These are phyloP conservation scores for Mareca penelope DNA, from an alignment of 2,797 vertebrate genomes.

Conservation along the genomic window DNA sequence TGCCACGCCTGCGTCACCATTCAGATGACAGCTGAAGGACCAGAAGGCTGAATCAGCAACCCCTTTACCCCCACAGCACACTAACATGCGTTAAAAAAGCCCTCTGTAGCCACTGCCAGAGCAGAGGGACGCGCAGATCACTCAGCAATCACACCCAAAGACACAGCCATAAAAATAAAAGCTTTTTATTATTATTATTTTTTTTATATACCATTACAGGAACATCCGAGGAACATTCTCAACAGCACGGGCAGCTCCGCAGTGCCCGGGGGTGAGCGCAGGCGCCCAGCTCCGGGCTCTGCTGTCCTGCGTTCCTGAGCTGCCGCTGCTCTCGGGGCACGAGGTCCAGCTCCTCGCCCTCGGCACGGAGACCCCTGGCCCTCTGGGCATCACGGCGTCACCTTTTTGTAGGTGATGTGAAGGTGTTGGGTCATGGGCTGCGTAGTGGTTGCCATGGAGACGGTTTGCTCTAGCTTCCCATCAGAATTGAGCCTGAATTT, in stretches of 20 bases:
- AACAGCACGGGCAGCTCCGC: neutral
- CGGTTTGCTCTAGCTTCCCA: conserved; percentile 92
- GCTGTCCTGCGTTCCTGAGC: neutral
- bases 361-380: neutral
- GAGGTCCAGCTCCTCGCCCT: neutral
- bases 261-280: neutral
- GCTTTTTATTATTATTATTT: conserved; percentile 76
- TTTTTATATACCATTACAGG: conserved; percentile 65
- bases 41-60: neutral
- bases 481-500: conserved; percentile 89
- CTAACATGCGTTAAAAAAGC: neutral
- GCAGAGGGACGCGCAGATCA: neutral
- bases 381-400: conserved; percentile 69
- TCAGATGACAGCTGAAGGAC: neutral
- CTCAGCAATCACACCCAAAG: neutral
- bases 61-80: neutral
- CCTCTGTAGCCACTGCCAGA: neutral
- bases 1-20: fast-evolving
- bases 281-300: neutral
- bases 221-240: conserved; percentile 41
- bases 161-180: conserved; percentile 81
- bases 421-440: conserved; percentile 92
- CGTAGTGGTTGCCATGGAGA: conserved; percentile 92
- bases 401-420: conserved; percentile 88
- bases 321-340: neutral